These are phyloP conservation scores for Oxyura jamaicensis DNA, from an alignment of 2,113 vertebrate genomes.

Conservation along the genomic window DNA sequence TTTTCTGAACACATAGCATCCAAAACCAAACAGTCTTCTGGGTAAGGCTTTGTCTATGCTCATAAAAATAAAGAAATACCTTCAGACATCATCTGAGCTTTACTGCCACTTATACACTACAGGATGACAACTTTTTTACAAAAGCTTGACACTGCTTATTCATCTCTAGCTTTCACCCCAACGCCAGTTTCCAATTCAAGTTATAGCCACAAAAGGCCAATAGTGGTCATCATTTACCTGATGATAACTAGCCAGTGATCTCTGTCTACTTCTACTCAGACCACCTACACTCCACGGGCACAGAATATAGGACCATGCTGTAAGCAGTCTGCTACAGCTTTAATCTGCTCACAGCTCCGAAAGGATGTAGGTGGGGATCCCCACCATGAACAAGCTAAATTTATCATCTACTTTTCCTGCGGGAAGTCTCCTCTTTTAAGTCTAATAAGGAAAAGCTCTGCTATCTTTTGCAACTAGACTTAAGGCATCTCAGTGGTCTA, in stretches of 20 bases:
- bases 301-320: fast-evolving
- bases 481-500: not conserved
- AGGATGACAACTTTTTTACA: not conserved
- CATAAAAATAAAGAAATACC: not conserved
- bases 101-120: not conserved
- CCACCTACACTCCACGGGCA: not conserved
- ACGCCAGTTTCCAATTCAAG: not conserved
- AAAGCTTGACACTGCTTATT: not conserved
- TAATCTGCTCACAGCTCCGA: not conserved
- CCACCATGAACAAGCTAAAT: not conserved
- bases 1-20: not conserved
- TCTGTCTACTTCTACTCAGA: not conserved
- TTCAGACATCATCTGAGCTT: not conserved
- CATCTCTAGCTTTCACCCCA: not conserved
- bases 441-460: not conserved
- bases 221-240: not conserved
- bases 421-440: not conserved
- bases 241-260: not conserved
- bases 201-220: not conserved
- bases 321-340: not conserved
- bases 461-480: not conserved
- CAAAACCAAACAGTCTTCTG: not conserved
- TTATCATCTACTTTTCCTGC: not conserved
- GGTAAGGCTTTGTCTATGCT: not conserved
- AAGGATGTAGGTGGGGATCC: not conserved